Evolutionary conservation across 2,113 vertebrate species (phyloP).

Genomic region (Theristicus caerulescens): DNA sequence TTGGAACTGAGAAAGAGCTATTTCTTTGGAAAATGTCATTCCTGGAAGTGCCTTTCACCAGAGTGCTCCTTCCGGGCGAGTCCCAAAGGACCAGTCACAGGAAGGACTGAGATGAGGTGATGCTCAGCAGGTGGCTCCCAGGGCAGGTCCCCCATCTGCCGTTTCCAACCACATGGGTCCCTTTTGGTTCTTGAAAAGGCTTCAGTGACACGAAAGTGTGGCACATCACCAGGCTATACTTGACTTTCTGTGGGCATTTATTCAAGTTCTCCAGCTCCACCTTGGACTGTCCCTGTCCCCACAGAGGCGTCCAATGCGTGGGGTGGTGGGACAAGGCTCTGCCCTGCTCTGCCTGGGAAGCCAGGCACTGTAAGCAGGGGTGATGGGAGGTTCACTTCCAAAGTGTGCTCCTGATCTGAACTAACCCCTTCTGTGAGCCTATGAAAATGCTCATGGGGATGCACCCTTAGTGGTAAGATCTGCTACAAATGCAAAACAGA

Average conservation of each 20-base stretch:
- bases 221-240: accelerated
- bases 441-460: neutral
- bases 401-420: neutral
- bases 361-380: neutral
- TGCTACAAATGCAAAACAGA: neutral
- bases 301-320: accelerated
- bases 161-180: accelerated
- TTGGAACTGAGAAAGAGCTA: neutral
- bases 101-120: neutral
- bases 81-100: neutral
- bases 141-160: accelerated
- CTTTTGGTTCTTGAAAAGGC: neutral
- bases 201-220: neutral
- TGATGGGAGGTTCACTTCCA: neutral
- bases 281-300: neutral
- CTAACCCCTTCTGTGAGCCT: neutral
- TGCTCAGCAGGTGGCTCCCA: neutral
- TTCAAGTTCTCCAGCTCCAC: neutral
- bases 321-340: neutral
- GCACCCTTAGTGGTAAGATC: neutral
- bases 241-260: accelerated
- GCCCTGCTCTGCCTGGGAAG: neutral
- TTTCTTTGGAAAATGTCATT: neutral
- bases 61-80: neutral
- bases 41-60: neutral